Base-by-base conservation (phyloP, 1,140 invertebrate genomes). In the Ctenoplectra terminalis region DNA sequence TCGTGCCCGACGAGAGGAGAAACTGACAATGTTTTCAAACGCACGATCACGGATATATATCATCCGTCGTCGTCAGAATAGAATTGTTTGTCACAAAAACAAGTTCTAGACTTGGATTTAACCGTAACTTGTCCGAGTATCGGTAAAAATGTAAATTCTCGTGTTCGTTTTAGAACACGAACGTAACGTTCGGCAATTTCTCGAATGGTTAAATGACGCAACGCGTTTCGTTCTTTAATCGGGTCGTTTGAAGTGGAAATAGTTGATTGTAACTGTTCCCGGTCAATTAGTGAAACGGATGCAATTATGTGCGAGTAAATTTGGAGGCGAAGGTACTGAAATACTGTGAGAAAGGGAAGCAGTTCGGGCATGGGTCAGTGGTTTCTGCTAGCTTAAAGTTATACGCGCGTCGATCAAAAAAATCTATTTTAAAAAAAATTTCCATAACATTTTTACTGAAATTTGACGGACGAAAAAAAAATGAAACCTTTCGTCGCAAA, bases 281-380 rank as follows among this genome's bases (percentile, higher is more conserved):
- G 7, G 20, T 54, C 34, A 71, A 71, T 71, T 71, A 37, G 20
- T 0, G 31, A 2, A n/a, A 1, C 69, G 31, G 13, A 71, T 40
- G 50, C 69, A 71, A 34, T 34, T n/a, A 54, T 37, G 8, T 15
- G 31, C 34, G 50, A 40, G 34, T 54, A 71, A 54, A 71, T 54
- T 34, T 40, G 3, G 60, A 37, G 31, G 9, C 23, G 31, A 37
- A 5, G 31, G 23, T 37, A 61, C n/a, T n/a, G n/a, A n/a, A 61
- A 34, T 11, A 31, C 34, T 20, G 23, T 23, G 31, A 20, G 29
- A 60, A 31, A 20, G 29, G 17, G 34, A 34, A 34, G 29, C 29
- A 20, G 31, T 17, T 60, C 17, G 15, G 26, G 15, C 56, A 29
- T 13, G 56, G 26, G n/a, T n/a, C n/a, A n/a, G n/a, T n/a, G n/a